Base-by-base conservation (phyloP, 2,797 vertebrate species). In the Microctenopoma lineatum region DNA sequence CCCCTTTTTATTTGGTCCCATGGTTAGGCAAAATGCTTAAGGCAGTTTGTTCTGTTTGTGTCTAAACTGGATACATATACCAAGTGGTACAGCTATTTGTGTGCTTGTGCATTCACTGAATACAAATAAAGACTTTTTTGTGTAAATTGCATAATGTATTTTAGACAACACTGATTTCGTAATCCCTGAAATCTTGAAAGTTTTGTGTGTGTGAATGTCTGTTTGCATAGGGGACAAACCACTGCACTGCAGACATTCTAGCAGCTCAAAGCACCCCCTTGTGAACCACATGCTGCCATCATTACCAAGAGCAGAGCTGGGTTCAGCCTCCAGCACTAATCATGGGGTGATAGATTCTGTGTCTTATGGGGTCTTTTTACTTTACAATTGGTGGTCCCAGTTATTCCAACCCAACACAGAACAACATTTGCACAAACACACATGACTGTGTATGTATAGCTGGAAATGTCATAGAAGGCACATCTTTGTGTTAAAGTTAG, bases 361-460 rank as follows among this genome's bases (percentile, higher is more conserved):
- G 71, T 76, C 81, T 86, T 84, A 75, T 81, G 78, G 84, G 85
- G 54, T 87, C 83, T 86, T 88, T 88, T 84, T 86, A 87, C 85
- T 82, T 84, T 78, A 89, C 87, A 87, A 89, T 77, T 81, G 85
- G 74, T 75, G 90, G 88, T 82, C 90, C 89, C 73, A 90, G 77
- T 88, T 91, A 84, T 91, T 88, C 90, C 89, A 90, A 52, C 64
- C 32, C 59, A 77, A 76, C 59, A 66, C 36, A 39, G 61, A 74
- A 78, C 59, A 51, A 41, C 72, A 52, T 61, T 60, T 7, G 27
- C 60, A 66, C 62, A 79, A 78, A 82, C 52, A 56, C 66, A 77
- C 65, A 57, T 12, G 72, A 50, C 29, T 66, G 0, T 39, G 21
- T 77, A 21, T 63, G 34, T 50, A 56, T 21, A 14, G 36, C 50